phyloP scores from a whole-genome alignment of 2,888 invertebrate genomes.

The Lampropteryx suffumata region DNA sequence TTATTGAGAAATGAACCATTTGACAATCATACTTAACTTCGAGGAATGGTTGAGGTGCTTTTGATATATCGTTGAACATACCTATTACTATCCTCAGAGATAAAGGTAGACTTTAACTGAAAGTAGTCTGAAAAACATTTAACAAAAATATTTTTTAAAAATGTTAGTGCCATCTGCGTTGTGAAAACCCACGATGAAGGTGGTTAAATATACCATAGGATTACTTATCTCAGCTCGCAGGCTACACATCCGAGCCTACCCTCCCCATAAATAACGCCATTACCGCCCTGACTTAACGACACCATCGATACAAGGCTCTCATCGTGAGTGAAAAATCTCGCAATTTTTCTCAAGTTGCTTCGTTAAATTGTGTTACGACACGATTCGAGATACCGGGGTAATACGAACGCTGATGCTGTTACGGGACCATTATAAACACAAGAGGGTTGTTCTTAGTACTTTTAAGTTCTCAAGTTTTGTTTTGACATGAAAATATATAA shows the following conservation, averaged over 20 bases:
- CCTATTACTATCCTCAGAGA: too few relatives aligned
- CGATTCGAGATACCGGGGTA: neutral
- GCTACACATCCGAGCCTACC: slow-evolving; percentile 1
- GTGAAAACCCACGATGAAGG: neutral
- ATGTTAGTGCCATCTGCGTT: neutral
- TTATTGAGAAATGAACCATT: too few relatives aligned
- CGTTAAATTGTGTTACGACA: neutral
- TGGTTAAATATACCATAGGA: neutral
- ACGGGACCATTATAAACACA: too few relatives aligned
- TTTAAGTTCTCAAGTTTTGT: too few relatives aligned
- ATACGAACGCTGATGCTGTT: neutral
- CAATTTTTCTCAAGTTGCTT: slow-evolving; percentile 1
- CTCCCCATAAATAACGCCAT: slow-evolving; percentile 22
- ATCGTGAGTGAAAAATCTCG: slow-evolving; percentile 4
- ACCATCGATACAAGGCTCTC: slow-evolving; percentile 12
- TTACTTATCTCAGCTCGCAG: slow-evolving; percentile 9
- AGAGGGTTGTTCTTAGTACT: too few relatives aligned
- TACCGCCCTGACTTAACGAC: slow-evolving; percentile 18
- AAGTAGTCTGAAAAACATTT: too few relatives aligned
- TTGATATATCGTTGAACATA: too few relatives aligned
- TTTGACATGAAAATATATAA: too few relatives aligned
- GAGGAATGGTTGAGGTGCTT: too few relatives aligned
- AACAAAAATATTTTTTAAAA: too few relatives aligned
- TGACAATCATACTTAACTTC: too few relatives aligned
- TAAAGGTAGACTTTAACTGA: too few relatives aligned